Conservation (phyloP, 2,113 vertebrate genomes). For the Notechis scutatus region DNA sequence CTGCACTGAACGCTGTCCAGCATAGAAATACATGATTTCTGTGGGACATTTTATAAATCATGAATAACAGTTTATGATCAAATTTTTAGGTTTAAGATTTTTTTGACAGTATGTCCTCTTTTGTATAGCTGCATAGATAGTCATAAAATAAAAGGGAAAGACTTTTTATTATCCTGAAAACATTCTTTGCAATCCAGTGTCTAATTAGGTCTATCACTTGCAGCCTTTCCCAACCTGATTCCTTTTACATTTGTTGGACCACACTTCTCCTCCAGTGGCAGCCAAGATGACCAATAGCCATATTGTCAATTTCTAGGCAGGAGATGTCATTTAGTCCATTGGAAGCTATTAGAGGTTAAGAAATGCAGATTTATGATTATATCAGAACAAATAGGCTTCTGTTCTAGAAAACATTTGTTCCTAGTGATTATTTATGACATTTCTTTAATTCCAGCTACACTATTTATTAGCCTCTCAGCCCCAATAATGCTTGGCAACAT, state of each 20-base stretch:
- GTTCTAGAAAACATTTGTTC: not conserved
- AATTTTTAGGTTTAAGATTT: not conserved
- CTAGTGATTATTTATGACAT: not conserved
- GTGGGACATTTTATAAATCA: not conserved
- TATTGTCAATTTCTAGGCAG: not conserved
- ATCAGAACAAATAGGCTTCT: not conserved
- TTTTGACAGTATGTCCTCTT: not conserved
- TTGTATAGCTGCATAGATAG: not conserved
- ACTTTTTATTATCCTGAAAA: not conserved
- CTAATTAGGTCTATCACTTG: not conserved
- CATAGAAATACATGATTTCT: not conserved
- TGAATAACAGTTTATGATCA: not conserved
- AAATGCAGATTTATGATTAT: not conserved
- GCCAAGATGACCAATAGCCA: not conserved
- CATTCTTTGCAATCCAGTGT: not conserved
- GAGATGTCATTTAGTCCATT: not conserved
- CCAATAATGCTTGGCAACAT: not conserved
- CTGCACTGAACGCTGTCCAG: not conserved
- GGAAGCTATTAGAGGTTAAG: not conserved
- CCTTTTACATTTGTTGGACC: not conserved
- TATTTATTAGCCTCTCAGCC: not conserved
- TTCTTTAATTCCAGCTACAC: conserved; percentile 6
- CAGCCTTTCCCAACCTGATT: not conserved
- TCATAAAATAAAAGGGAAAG: not conserved
- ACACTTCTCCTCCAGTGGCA: not conserved